Percentiles rank a stretch among this genome's conserved stretches.
phyloP scores from a whole-genome alignment of 2,113 vertebrate species.

The Caranx melampygus region DNA sequence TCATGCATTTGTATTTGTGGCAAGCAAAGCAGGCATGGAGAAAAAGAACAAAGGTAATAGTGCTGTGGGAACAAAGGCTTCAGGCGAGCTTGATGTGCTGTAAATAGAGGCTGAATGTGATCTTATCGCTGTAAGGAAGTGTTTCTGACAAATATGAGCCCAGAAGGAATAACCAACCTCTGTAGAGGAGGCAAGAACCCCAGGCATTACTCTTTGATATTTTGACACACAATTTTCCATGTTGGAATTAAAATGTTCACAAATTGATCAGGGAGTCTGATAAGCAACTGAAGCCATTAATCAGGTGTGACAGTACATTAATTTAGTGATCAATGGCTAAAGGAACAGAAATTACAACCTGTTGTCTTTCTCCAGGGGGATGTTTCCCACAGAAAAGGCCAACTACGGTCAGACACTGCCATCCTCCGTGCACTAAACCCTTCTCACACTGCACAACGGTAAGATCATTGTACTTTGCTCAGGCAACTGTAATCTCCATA shows the following conservation, averaged over 20 bases:
- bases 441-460: conserved; percentile 99
- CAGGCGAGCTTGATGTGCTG: conserved; percentile 62
- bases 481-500: conserved; percentile 28
- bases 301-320: conserved; percentile 78
- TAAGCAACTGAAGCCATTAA: conserved; percentile 74
- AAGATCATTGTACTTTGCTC: conserved; percentile 58
- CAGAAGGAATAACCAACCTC: conserved; percentile 61
- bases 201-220: conserved; percentile 76
- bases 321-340: conserved; percentile 74
- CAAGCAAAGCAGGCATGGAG: conserved; percentile 60
- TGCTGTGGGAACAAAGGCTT: conserved; percentile 63
- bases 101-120: conserved; percentile 76
- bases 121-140: conserved; percentile 71
- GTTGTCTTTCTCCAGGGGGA: conserved; percentile 87
- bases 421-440: conserved; percentile 93
- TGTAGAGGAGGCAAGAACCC: conserved; percentile 52
- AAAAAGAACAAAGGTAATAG: conserved; percentile 65
- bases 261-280: conserved; percentile 75
- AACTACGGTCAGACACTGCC: conserved; percentile 88
- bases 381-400: conserved; percentile 89
- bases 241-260: conserved; percentile 79
- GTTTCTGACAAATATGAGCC: conserved; percentile 72
- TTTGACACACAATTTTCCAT: conserved; percentile 83
- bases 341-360: conserved; percentile 55
- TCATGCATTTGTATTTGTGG: conserved; percentile 75